Evolutionary conservation across 2,797 vertebrate species (phyloP), one percentile per base, ranked within the genome.

Genomic region (Gymnocypris eckloni): DNA sequence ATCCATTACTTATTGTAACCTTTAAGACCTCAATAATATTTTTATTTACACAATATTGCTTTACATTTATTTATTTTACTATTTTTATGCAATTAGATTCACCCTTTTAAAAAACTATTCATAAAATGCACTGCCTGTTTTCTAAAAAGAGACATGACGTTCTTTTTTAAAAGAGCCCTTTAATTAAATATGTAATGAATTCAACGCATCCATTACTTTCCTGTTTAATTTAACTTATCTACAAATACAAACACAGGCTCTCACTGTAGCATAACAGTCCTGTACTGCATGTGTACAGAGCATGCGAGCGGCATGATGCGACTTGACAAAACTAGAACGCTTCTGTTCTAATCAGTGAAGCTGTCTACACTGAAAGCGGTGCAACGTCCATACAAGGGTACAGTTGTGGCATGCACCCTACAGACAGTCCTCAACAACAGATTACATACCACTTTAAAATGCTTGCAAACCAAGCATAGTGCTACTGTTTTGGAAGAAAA

Each of bases 241-340:
- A 56, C 33, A 39, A 56, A 39, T 15, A 9, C 6, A 39, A 67
- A 3, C 10, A 15, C 37, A 41, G 20, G 3, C 2, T 39, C 28
- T 77, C 39, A 6, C 54, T 61, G 61, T 43, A 4, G 6, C 22
- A 43, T 43, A 18, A 66, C 41, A 43, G 13, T 66, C 15, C 41
- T 18, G 0, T 28, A 33, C 22, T 20, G 25, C 4, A 69, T 69
- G 52, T 77, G 52, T 56, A 20, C 43, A 39, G 45, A 66, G 79
- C 64, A 69, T 39, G 79, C 18, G 45, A 69, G 64, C 25, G 18
- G 43, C 79, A 81, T 81, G 45, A 81, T 81, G 64, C 25, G 64
- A 69, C 28, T 37, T 81, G 79, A 81, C 79, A 52, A 69, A 81
- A 69, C 79, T 81, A 81, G 79, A 81, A 11, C 45, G 64, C 64